Base-by-base conservation (phyloP, 1,140 invertebrate genomes). In the Drosophila serrata region DNA sequence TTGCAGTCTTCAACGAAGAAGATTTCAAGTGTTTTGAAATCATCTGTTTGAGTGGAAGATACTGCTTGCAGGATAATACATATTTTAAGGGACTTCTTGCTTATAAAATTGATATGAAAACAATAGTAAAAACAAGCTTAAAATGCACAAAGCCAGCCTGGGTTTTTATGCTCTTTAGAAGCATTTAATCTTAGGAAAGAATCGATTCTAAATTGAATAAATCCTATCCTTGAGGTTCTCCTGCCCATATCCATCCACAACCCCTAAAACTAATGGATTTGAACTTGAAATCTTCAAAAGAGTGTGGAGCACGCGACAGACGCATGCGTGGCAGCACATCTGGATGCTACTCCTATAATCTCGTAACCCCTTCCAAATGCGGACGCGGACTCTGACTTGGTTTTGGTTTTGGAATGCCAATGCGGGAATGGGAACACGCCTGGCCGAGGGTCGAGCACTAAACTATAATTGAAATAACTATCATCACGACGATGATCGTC, bases 381-480 rank as follows among this genome's bases (percentile, higher is more conserved):
- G n/a, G n/a, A 48, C 27, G 6, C 57, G 6, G 46, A 35, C 15
- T 59, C 29, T 12, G 55, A 57, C 24, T 43, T 8, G 39, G 39
- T n/a, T 40, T 17, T 40, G n/a, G n/a, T 0, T 15, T 37, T 6
- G 40, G 27, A 48, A 22, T 48, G 48, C 27, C 27, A 49, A 24
- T 45, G 43, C 8, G 24, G n/a, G n/a, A 58, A 29, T 59, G 27
- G 17, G 39, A 24, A 55, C 31, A 70, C 56, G 65, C 53, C 68
- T 58, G n/a, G 43, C 65, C 12, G 51, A 72, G 65, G 67, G 67
- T 48, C 51, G 29, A 72, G 67, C 17, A 35, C 60, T 68, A 29
- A 68, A 58, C 35, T 39, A 48, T 73, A 73, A 77, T 77, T 77
- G 73, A 37, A 68, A 67, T 59, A 67, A 76, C 55, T 68, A 76